Percentiles rank a stretch among this genome's conserved stretches.
These are phyloP conservation scores for Notodromas monacha DNA, from an alignment of 2,888 invertebrate species.

Conservation along the genomic window DNA sequence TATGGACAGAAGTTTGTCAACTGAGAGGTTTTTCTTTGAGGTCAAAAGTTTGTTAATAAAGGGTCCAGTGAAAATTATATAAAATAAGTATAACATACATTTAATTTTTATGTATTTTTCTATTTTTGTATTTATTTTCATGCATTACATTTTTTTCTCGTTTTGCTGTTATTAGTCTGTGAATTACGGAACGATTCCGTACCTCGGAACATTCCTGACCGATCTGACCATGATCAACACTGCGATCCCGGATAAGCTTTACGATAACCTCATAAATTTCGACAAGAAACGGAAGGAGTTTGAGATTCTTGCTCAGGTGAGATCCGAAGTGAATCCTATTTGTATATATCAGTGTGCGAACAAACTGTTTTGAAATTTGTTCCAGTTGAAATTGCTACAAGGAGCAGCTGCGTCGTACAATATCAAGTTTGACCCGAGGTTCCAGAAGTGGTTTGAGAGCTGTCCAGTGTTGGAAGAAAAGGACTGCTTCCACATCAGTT, in stretches of 20 bases:
- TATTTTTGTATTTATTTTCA: no score
- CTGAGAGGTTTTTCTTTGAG: no score
- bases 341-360: not conserved
- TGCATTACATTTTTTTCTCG: no score
- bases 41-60: no score
- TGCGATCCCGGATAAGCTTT: slow-evolving; percentile 51
- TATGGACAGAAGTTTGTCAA: no score
- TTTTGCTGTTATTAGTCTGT: no score
- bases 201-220: slow-evolving; percentile 83
- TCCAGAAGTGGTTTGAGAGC: slow-evolving; percentile 83
- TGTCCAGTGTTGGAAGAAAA: slow-evolving; percentile 64
- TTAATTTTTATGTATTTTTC: no score
- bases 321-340: not conserved
- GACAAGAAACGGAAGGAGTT: slow-evolving; percentile 94
- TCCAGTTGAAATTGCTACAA: slow-evolving; percentile 64
- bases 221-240: slow-evolving; percentile 97
- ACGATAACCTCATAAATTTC: slow-evolving; percentile 70
- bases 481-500: slow-evolving; percentile 60
- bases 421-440: slow-evolving; percentile 45
- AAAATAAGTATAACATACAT: no score
- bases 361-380: no score
- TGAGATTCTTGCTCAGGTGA: slow-evolving; percentile 58
- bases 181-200: slow-evolving; percentile 65
- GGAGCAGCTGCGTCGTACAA: slow-evolving; percentile 80
- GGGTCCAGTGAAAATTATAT: no score